A percentile compares a stretch with the other conserved stretches of the same genome.
These are phyloP conservation scores for Xyrichtys novacula DNA, from an alignment of 2,797 vertebrate genomes.

Conservation along the genomic window DNA sequence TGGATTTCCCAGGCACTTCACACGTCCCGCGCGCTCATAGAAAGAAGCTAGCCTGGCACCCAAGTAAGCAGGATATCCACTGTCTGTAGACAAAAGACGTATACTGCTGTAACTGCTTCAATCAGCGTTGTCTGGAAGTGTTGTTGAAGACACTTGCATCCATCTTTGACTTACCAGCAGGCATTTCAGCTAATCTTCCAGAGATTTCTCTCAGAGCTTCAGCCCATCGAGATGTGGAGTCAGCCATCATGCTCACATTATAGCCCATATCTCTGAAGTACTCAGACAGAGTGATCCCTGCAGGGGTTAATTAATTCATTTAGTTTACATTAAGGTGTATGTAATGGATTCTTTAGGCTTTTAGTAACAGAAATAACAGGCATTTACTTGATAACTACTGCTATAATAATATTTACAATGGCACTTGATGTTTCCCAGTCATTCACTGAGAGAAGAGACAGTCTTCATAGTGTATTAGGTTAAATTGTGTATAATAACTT, in stretches of 20 bases:
- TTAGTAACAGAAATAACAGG: not conserved
- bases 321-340: not conserved
- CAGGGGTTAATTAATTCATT: constrained; percentile 6
- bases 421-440: not conserved
- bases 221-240: constrained; percentile 98
- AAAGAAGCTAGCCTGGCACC: constrained; percentile 97
- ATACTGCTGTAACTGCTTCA: constrained; percentile 14
- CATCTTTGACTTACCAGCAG: constrained; percentile 88
- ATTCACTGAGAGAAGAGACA: no score
- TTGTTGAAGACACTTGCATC: no score
- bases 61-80: constrained; percentile 88
- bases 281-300: constrained; percentile 97
- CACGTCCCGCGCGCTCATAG: constrained; percentile 96
- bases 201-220: constrained; percentile 99
- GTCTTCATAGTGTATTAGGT: no score
- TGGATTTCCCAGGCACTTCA: constrained; percentile 97
- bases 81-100: constrained; percentile 64
- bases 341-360: constrained; percentile 1
- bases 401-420: not conserved
- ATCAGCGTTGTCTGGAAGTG: no score
- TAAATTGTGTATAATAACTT: no score
- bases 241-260: constrained; percentile 99
- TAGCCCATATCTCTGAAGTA: constrained; percentile 99
- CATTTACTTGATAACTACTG: not conserved
- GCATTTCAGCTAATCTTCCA: constrained; percentile 97